Percentiles rank a stretch among this genome's conserved stretches.
Conservation (phyloP, 2,113 vertebrate species). For the Xyrauchen texanus region DNA sequence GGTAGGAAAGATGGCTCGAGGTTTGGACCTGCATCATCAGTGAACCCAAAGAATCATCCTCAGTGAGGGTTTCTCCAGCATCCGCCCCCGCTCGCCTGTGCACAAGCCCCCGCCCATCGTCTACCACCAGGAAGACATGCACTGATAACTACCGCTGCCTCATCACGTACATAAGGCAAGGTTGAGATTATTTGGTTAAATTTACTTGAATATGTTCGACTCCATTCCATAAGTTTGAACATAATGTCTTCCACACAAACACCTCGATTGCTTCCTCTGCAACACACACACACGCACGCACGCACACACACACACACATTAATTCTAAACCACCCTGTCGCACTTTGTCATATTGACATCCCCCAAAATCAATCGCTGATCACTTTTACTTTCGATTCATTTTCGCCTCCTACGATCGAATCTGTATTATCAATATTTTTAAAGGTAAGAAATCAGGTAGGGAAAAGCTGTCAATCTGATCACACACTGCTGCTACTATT, state of each 20-base stretch:
- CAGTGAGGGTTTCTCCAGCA: conserved; percentile 72
- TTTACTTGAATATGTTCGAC: conserved; percentile 57
- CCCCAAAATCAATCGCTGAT: conserved; percentile 19
- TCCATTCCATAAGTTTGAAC: conserved; percentile 53
- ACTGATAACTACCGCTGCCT: conserved; percentile 72
- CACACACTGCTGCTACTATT: not conserved
- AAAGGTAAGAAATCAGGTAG: not conserved
- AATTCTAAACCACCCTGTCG: conserved; percentile 60
- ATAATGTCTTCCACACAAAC: not conserved
- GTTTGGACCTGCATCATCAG: not conserved
- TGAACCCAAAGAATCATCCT: too few species aligned
- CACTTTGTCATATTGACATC: conserved; percentile 64
- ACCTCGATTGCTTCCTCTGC: conserved; percentile 41
- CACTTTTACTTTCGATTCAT: conserved; percentile 9
- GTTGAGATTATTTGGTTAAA: conserved; percentile 67
- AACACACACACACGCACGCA: not conserved
- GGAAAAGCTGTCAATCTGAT: not conserved
- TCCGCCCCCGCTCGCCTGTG: conserved; percentile 53
- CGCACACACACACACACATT: too few species aligned
- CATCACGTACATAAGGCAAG: conserved; percentile 69
- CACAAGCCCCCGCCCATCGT: conserved; percentile 36
- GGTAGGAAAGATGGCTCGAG: conserved; percentile 10
- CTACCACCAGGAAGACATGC: conserved; percentile 60
- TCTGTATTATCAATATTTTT: not conserved
- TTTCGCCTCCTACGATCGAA: not conserved